These are phyloP conservation scores for Chaetodon auriga DNA, from an alignment of 2,113 vertebrate genomes.

Conservation along the genomic window DNA sequence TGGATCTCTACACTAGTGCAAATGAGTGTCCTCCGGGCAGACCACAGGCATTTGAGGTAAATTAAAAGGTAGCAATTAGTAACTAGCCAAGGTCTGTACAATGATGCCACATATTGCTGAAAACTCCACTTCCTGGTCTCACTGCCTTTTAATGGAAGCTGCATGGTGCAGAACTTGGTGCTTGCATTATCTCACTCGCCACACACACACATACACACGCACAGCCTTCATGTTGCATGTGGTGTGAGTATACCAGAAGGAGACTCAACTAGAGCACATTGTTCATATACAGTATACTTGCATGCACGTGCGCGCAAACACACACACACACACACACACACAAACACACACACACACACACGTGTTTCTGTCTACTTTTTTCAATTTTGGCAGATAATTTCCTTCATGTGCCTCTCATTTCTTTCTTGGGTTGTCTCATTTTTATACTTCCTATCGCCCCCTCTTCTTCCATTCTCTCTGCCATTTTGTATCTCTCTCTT, in stretches of 20 bases:
- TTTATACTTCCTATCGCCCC: constrained; percentile 5
- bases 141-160: not conserved
- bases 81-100: not conserved
- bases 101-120: not conserved
- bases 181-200: not conserved
- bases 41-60: not conserved
- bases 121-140: not conserved
- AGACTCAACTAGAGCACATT: too few species aligned
- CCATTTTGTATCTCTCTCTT: constrained; percentile 13
- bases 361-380: constrained; percentile 6
- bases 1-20: constrained; percentile 8
- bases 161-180: not conserved
- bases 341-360: too few species aligned
- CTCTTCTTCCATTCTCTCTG: constrained; percentile 34
- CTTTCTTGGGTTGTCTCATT: not conserved
- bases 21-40: constrained; percentile 16
- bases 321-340: too few species aligned
- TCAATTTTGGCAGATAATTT: not conserved
- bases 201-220: too few species aligned
- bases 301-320: too few species aligned
- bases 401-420: not conserved
- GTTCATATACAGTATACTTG: too few species aligned
- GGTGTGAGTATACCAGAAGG: too few species aligned
- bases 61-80: constrained; percentile 19
- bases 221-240: too few species aligned